These are phyloP conservation scores for Steromphala cineraria DNA, from an alignment of 2,888 invertebrate species.

Conservation along the genomic window DNA sequence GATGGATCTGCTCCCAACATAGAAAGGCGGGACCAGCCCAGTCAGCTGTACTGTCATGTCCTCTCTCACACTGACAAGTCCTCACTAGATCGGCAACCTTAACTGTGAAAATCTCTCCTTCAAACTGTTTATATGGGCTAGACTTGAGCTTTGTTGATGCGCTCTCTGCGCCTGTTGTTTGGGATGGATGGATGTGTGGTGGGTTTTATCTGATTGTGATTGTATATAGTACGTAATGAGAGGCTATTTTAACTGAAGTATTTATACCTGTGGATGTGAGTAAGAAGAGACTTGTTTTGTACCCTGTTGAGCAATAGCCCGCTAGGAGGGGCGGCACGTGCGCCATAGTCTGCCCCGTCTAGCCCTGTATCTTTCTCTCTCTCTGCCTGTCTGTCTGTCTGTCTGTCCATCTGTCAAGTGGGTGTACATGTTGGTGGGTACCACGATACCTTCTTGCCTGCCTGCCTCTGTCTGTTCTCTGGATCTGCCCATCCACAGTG, in stretches of 20 bases:
- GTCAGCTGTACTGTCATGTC: not conserved
- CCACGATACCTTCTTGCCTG: not conserved
- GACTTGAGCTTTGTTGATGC: too few relatives aligned
- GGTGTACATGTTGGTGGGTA: not conserved
- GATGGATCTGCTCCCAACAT: not conserved
- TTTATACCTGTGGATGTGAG: conserved; percentile 7
- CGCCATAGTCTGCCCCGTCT: not conserved
- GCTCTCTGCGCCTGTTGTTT: not conserved
- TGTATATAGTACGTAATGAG: not conserved
- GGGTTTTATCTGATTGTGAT: not conserved
- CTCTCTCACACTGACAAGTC: too few relatives aligned
- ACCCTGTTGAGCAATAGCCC: conserved; percentile 10
- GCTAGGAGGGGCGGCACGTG: not conserved
- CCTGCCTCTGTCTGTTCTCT: too few relatives aligned
- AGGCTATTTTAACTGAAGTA: conserved; percentile 3
- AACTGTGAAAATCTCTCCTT: too few relatives aligned
- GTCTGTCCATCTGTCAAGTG: not conserved
- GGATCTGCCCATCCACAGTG: too few relatives aligned
- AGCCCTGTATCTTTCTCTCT: not conserved
- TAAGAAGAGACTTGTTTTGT: not conserved
- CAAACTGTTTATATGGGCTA: too few relatives aligned
- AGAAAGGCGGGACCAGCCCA: not conserved
- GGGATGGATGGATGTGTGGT: not conserved
- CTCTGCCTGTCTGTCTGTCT: not conserved
- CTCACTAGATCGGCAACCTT: too few relatives aligned